Evolutionary conservation across 23 tunicate genomes (phyloP), one percentile per base, ranked within the genome.

Genomic region (Trididemnum miniatum): DNA sequence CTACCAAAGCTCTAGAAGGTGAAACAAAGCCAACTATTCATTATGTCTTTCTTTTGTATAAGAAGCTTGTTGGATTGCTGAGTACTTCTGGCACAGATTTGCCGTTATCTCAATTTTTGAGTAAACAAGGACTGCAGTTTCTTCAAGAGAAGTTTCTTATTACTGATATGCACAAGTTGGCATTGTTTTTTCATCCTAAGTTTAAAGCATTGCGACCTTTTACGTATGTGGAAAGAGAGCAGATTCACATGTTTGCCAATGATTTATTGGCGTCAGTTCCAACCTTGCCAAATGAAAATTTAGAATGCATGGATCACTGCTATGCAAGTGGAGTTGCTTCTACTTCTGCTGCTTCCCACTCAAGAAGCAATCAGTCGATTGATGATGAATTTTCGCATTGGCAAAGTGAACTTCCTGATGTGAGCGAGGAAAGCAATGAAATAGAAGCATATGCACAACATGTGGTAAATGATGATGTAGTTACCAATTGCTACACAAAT

Each of bases 371-470:
- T 62, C 4, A 18, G 23, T 15, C 28, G 24, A 18, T 67, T 12
- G 75, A 67, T 31, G 38, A 67, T 67, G 75, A 67, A 32, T 67
- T 67, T 67, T 9, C 18, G 38, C 38, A 67, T 30, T 67, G 75
- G 75, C 75, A 67, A 67, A 22, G n/a, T 62, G 69, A 62, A 9
- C 18, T 18, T 12, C 29, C 67, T 20, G 3, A 18, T 62, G 3
- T 4, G n/a, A 24, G 5, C 3, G 28, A 22, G 4, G 67, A 12
- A n/a, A 24, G 26, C 5, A 26, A 62, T 12, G 67, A 62, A 12
- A 26, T 12, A 62, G 28, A 12, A 62, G 3, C 29, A 12, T 62
- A 62, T 62, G 3, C 15, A 3, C 26, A 18, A 22, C 15, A n/a
- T 20, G 26, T 62, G 67, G 26, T 12, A 3, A 24, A 12, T 62